A percentile compares a stretch with the other conserved stretches of the same genome.
Evolutionary conservation across 2,797 vertebrate species (phyloP).

Genomic region (Anguilla pacifica): DNA sequence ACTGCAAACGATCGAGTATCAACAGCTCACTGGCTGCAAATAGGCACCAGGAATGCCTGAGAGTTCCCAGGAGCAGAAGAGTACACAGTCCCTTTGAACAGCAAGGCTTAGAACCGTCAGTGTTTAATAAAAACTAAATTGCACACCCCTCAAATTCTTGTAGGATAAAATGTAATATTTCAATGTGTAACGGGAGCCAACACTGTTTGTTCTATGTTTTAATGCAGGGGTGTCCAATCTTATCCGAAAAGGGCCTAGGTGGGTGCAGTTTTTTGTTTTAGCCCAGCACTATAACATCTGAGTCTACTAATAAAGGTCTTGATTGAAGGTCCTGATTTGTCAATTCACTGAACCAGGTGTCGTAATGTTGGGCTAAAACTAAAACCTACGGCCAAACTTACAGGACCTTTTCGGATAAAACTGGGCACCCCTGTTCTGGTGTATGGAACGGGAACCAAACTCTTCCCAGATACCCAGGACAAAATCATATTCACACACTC

Average conservation of each 20-base stretch:
- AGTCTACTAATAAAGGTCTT: neutral
- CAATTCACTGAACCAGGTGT: neutral
- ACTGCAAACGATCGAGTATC: constrained; percentile 1
- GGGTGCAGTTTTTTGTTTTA: no score
- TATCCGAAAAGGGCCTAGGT: neutral
- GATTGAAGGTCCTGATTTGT: neutral
- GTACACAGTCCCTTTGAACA: neutral
- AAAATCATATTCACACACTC: neutral
- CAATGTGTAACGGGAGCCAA: neutral
- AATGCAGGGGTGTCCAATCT: neutral
- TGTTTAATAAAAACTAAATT: neutral
- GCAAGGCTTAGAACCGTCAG: neutral
- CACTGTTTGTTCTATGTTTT: neutral
- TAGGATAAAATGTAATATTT: neutral
- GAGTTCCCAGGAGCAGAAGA: neutral
- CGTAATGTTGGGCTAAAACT: neutral
- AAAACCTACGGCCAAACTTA: neutral
- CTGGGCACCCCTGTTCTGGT: neutral
- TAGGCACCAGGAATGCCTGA: neutral
- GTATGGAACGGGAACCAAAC: neutral
- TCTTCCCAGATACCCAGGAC: neutral
- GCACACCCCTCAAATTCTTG: neutral
- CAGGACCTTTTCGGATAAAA: neutral
- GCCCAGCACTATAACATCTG: neutral
- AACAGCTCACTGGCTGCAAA: neutral